phyloP scores from a whole-genome alignment of 2,797 vertebrate genomes.

The Xiphophorus birchmanni region DNA sequence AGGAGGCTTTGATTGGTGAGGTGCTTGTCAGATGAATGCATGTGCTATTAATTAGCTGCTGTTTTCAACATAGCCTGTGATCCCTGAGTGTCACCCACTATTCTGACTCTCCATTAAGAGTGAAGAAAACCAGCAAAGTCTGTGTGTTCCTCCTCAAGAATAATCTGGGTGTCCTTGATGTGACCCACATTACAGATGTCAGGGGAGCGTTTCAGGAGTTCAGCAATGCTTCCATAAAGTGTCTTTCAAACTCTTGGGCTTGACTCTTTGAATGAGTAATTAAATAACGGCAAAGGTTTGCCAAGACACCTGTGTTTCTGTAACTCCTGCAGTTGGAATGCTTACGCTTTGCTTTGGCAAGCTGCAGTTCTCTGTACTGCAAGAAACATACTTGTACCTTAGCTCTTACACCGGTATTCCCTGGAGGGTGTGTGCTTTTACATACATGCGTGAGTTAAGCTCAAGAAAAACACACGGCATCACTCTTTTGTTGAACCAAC shows the following conservation, averaged over 20 bases:
- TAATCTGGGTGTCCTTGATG: conserved; percentile 66
- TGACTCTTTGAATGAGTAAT: conserved; percentile 60
- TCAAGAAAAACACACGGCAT: conserved; percentile 35
- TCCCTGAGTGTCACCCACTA: conserved; percentile 52
- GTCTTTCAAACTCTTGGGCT: conserved; percentile 37
- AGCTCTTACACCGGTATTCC: conserved; percentile 19
- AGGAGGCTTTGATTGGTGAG: conserved; percentile 40
- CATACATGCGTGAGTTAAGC: conserved; percentile 17
- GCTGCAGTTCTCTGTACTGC: conserved; percentile 41
- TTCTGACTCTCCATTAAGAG: conserved; percentile 60
- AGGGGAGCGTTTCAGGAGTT: conserved; percentile 49
- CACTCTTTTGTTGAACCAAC: conserved; percentile 35
- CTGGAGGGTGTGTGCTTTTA: conserved; percentile 17
- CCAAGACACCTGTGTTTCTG: conserved; percentile 64
- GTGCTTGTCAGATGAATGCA: conserved; percentile 59
- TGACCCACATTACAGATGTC: conserved; percentile 67
- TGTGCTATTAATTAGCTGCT: conserved; percentile 67
- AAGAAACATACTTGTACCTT: conserved; percentile 1
- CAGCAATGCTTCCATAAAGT: conserved; percentile 32
- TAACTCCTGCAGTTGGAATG: conserved; percentile 42
- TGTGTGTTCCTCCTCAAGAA: conserved; percentile 31
- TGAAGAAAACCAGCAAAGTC: conserved; percentile 60
- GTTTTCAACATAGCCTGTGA: conserved; percentile 52
- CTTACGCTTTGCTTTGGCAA: conserved; percentile 42
- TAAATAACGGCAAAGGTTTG: conserved; percentile 37